Evolutionary conservation across 2,888 invertebrate species (phyloP), one percentile per base, ranked within the genome.

Genomic region (Netelia virgata): DNA sequence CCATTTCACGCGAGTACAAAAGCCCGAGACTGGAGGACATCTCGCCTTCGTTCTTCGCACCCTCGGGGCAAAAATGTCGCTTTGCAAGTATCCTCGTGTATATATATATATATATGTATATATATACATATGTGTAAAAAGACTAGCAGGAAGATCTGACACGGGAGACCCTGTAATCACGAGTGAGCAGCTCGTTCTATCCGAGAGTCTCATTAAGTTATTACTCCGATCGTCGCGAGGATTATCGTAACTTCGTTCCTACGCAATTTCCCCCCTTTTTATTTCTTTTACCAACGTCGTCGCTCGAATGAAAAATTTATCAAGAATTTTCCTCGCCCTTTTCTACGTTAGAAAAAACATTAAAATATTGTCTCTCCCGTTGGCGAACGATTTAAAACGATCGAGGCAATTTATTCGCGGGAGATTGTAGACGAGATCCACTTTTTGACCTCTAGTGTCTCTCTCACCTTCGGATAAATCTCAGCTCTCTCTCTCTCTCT

Each of bases 191-290:
- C 86, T 83, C 84, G 86, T 84, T 84, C 6, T 75, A 86, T 83
- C 83, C 84, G 75, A 81, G 82, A 81, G 84, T 64, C 86, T 86
- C 87, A 86, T 87, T 86, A 87, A 87, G 84, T 84, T 83, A 86
- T 87, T 87, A 87, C 82, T 84, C 64, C 76, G 83, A 84, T 79
- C 70, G 82, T 84, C 82, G 70, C 74, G 84, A 87, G 75, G 74
- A 80, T 84, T 84, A 84, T 82, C 84, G 70, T 66, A 8, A n/a
- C 43, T 74, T 57, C 63, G 77, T 74, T 64, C 50, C 55, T 20
- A 53, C 23, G 16, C 36, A 11, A 3, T 11, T 55, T 57, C 50
- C 68, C 73, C 18, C 43, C 55, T 47, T n/a, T 16, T 76, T 69
- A 20, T 20, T 18, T 6, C 3, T 41, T 82, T 55, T 66, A 72